Evolutionary conservation across 1,140 invertebrate genomes (phyloP), one percentile per base, ranked within the genome.

Genomic region (Paraescarpia echinospica): DNA sequence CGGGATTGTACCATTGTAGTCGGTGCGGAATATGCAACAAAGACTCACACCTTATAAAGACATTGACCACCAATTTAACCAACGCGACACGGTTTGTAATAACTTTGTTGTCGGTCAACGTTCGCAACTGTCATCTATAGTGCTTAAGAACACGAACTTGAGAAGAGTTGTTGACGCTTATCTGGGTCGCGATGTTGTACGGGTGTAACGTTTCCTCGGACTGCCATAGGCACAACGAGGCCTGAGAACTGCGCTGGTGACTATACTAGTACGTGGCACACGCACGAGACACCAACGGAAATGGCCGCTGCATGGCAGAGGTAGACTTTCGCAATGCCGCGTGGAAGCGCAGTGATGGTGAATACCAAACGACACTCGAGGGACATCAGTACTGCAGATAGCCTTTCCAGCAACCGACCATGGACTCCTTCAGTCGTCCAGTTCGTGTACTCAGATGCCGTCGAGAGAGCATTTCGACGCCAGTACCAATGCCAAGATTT

Each of bases 371-470:
- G 59, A 77, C 14, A 77, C 27, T 77, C 59, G 59, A 77, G 59
- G 59, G 59, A 77, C 27, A 27, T 77, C 12, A 77, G 1, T 31
- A 77, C 59, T 18, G 59, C 59, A 31, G 59, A 77, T 27, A 77
- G 59, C 27, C 22, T 77, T 4, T 77, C 59, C 59, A 77, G 59
- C 59, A 77, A 27, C 59, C 59, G 59, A 18, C 59, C 59, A 18
- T 77, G 59, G 59, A 77, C 59, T 33, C 90, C 35, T 6, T 90
- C 90, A 4, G 27, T 90, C n/a, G 34, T 35, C 35, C 34, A 41
- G 90, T 90, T 90, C 90, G 90, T 90, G n/a, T 90, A 90, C 90
- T 90, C 90, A 5, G 6, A 90, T 18, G 90, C 90, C 90, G 90
- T 90, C 34, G 90, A 90, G 90, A 34, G 90, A 34, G 90, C 34